These are phyloP conservation scores for Mythimna impura DNA, from an alignment of 2,888 invertebrate genomes.

Conservation along the genomic window DNA sequence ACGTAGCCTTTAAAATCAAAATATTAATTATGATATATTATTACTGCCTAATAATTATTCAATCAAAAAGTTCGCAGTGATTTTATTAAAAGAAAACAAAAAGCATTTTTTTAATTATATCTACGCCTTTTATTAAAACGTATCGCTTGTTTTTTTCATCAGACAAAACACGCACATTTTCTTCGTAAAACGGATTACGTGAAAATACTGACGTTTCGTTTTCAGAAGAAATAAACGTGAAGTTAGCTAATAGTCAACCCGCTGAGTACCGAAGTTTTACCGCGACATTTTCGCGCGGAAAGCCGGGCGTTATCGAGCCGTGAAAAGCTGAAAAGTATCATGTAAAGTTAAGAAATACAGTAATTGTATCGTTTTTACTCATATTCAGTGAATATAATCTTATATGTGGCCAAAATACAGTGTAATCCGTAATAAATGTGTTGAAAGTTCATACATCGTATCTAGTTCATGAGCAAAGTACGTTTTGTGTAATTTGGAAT, in stretches of 20 bases:
- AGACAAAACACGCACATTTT: slow-evolving; percentile 27
- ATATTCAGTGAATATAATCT: slow-evolving; percentile 72
- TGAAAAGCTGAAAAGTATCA: slow-evolving; percentile 86
- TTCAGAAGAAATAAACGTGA: slow-evolving; percentile 90
- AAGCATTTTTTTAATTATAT: background rate
- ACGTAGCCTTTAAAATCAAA: background rate
- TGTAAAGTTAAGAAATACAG: slow-evolving; percentile 73
- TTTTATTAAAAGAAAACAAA: background rate
- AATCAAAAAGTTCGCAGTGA: accelerated
- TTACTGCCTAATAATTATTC: background rate
- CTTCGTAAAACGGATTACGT: slow-evolving; percentile 72
- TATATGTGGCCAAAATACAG: slow-evolving; percentile 71
- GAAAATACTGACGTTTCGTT: slow-evolving; percentile 78
- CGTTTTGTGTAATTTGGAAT: slow-evolving; percentile 80
- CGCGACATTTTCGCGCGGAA: slow-evolving; percentile 91
- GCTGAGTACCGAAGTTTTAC: slow-evolving; percentile 84
- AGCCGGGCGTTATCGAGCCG: slow-evolving; percentile 90
- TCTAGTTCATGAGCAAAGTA: slow-evolving; percentile 79
- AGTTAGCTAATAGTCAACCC: slow-evolving; percentile 80
- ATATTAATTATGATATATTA: background rate
- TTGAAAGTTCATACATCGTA: slow-evolving; percentile 69
- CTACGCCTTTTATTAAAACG: background rate
- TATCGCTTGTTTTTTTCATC: background rate
- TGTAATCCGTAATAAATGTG: slow-evolving; percentile 72
- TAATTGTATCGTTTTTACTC: slow-evolving; percentile 70